Conservation (phyloP, 1,140 invertebrate genomes). For the Bombus haemorrhoidalis region DNA sequence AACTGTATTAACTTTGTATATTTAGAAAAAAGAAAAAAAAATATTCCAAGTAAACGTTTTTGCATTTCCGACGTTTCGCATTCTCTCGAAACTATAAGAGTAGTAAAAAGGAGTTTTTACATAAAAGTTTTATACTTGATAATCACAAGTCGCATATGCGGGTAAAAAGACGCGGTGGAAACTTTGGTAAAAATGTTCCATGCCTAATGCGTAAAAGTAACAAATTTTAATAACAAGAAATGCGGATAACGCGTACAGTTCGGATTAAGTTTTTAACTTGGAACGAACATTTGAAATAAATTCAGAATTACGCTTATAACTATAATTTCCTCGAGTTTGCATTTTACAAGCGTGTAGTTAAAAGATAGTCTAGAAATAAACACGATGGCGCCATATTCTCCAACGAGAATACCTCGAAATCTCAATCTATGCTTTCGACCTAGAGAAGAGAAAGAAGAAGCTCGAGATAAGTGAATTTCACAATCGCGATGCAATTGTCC, state of each 20-base stretch:
- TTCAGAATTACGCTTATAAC: not conserved
- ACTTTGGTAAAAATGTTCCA: not conserved
- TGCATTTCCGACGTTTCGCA: not conserved
- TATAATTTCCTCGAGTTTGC: not conserved
- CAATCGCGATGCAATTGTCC: constrained; percentile 2
- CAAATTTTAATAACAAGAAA: not conserved
- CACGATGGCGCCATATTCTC: not conserved
- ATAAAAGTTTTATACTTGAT: not conserved
- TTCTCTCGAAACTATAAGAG: not conserved
- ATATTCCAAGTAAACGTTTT: not conserved
- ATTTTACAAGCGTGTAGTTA: not conserved
- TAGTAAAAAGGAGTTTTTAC: not conserved
- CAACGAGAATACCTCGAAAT: not conserved
- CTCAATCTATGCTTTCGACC: not conserved
- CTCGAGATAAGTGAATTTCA: constrained; percentile 1
- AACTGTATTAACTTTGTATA: not conserved
- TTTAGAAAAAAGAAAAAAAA: too few species aligned
- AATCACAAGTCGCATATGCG: not conserved
- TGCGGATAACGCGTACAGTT: not conserved
- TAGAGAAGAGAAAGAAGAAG: not conserved
- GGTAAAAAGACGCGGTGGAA: not conserved
- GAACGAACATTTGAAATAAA: too few species aligned
- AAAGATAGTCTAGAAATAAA: not conserved
- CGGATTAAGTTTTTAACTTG: too few species aligned
- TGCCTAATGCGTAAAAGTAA: not conserved